Evolutionary conservation across 2,113 vertebrate species (phyloP).

Genomic region (Psettodes erumei): DNA sequence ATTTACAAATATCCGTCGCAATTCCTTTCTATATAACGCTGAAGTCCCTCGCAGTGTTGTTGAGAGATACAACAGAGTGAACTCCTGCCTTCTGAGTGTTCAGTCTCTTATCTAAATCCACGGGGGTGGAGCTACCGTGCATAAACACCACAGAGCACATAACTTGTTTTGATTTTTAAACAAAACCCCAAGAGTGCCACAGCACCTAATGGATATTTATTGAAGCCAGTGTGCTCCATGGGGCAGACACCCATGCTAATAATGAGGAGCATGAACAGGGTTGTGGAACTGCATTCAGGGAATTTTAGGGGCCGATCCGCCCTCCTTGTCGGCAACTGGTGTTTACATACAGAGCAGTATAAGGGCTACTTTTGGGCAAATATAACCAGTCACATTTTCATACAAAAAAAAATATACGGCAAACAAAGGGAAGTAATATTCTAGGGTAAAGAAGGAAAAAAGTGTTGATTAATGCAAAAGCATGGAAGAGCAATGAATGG

Average conservation of each 20-base stretch:
- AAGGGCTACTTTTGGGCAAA: background rate
- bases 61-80: background rate
- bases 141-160: background rate
- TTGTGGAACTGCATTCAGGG: background rate
- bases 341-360: background rate
- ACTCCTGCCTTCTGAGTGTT: background rate
- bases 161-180: background rate
- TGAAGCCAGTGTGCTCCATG: constrained; percentile 3
- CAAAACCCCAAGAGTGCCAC: background rate
- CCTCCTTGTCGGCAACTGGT: background rate
- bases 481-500: background rate
- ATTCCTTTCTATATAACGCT: background rate
- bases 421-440: background rate
- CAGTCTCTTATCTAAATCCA: background rate
- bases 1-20: background rate
- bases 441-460: background rate
- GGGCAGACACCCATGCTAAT: constrained; percentile 24
- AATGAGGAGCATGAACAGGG: constrained; percentile 23
- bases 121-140: background rate
- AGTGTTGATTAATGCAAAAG: background rate
- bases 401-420: background rate
- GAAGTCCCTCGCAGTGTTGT: background rate
- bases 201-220: background rate
- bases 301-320: constrained; percentile 1
- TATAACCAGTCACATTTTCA: background rate